Conservation (phyloP, 2,888 invertebrate genomes). For the Physocephala rufipes region DNA sequence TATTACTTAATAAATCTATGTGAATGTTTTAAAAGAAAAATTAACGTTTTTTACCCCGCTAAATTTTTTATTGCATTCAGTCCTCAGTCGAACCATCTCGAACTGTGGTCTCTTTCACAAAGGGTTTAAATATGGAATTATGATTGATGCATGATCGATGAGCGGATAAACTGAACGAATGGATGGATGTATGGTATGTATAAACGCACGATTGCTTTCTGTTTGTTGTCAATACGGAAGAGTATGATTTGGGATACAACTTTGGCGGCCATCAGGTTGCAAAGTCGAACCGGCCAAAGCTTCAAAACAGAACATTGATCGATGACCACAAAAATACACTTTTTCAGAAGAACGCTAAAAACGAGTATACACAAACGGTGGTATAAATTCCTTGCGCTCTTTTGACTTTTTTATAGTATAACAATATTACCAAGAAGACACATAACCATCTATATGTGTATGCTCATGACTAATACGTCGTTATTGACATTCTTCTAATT, state of each 20-base stretch:
- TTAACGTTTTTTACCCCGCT: too few relatives aligned
- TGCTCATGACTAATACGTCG: background rate
- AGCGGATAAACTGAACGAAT: background rate
- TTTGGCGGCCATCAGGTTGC: slow-evolving; percentile 6
- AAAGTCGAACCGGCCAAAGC: background rate
- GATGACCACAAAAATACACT: slow-evolving; percentile 22
- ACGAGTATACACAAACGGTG: too few relatives aligned
- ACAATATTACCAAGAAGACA: too few relatives aligned
- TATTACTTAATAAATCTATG: too few relatives aligned
- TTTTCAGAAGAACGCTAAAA: background rate
- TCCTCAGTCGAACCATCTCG: too few relatives aligned
- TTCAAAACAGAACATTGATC: slow-evolving; percentile 46
- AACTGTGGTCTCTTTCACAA: background rate
- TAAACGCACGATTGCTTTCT: background rate
- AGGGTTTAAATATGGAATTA: slow-evolving; percentile 39
- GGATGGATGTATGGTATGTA: background rate
- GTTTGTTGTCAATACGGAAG: background rate
- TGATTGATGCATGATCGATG: slow-evolving; percentile 47
- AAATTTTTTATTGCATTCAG: too few relatives aligned
- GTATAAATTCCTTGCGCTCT: slow-evolving; percentile 17
- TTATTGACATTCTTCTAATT: slow-evolving; percentile 27
- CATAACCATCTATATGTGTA: too few relatives aligned
- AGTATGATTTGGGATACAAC: background rate
- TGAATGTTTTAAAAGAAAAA: too few relatives aligned
- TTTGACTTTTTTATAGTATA: slow-evolving; percentile 16